These are phyloP conservation scores for Bucco capensis DNA, from an alignment of 2,113 vertebrate species.

Conservation along the genomic window DNA sequence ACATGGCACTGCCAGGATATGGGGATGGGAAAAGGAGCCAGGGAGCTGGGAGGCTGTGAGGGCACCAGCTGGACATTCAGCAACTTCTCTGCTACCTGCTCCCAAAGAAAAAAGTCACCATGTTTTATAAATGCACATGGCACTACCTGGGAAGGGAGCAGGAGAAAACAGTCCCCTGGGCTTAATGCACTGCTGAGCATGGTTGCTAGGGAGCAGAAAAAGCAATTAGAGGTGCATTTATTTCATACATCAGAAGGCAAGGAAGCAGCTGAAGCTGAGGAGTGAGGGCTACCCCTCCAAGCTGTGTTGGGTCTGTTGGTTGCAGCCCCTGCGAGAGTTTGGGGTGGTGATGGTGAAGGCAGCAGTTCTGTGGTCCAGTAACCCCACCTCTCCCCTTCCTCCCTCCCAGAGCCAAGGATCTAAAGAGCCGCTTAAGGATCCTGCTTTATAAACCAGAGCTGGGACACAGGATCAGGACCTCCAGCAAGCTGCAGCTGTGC, in stretches of 20 bases:
- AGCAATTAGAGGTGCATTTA: not conserved
- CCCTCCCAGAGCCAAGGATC: conserved; percentile 83
- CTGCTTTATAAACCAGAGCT: conserved; percentile 82
- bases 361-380: fast-evolving
- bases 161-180: not conserved
- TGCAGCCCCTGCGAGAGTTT: not conserved
- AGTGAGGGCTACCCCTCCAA: not conserved
- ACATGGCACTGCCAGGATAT: not conserved
- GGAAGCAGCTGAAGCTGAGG: not conserved
- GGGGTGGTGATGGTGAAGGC: fast-evolving
- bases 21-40: not conserved
- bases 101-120: not conserved
- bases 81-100: not conserved
- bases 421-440: conserved; percentile 84
- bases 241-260: not conserved
- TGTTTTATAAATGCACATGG: not conserved
- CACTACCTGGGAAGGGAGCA: not conserved
- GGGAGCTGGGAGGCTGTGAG: too few relatives aligned
- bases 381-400: not conserved
- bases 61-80: not conserved
- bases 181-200: not conserved
- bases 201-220: conserved; percentile 27
- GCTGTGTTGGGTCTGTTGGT: not conserved
- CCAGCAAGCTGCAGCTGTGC: conserved; percentile 58
- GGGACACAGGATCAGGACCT: conserved; percentile 29